phyloP scores from a whole-genome alignment of 1,140 invertebrate genomes.

The Yoshiicerus persimilis region DNA sequence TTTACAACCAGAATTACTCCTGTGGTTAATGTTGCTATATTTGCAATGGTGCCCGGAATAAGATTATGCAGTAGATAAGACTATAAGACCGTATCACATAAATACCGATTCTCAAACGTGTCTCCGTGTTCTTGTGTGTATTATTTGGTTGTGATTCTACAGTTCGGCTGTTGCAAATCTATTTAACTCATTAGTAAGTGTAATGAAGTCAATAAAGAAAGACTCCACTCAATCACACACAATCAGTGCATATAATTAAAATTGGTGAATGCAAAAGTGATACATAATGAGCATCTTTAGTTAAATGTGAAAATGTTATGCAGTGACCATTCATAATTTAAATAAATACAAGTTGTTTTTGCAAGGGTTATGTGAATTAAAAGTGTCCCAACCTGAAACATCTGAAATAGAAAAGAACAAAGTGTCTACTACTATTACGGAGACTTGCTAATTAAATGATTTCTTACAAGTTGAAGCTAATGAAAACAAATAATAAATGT shows the following conservation, averaged over 20 bases:
- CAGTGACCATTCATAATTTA: not conserved
- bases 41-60: not conserved
- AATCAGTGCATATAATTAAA: not conserved
- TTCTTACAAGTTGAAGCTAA: not conserved
- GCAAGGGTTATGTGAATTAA: not conserved
- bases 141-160: not conserved
- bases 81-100: not conserved
- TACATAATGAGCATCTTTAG: not conserved
- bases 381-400: not conserved
- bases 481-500: not conserved
- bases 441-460: not conserved
- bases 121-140: not conserved
- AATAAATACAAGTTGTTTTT: not conserved
- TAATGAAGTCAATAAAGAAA: not conserved
- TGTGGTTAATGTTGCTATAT: not conserved
- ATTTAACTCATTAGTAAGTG: not conserved
- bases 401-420: not conserved
- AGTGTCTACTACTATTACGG: no score
- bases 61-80: not conserved
- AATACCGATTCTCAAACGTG: not conserved
- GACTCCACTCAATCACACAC: not conserved
- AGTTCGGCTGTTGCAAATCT: not conserved
- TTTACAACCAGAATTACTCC: not conserved
- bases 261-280: not conserved
- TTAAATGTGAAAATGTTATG: not conserved